A percentile compares a stretch with the other conserved stretches of the same genome.
Conservation (phyloP, 2,113 vertebrate species). For the Sebastes fasciatus region DNA sequence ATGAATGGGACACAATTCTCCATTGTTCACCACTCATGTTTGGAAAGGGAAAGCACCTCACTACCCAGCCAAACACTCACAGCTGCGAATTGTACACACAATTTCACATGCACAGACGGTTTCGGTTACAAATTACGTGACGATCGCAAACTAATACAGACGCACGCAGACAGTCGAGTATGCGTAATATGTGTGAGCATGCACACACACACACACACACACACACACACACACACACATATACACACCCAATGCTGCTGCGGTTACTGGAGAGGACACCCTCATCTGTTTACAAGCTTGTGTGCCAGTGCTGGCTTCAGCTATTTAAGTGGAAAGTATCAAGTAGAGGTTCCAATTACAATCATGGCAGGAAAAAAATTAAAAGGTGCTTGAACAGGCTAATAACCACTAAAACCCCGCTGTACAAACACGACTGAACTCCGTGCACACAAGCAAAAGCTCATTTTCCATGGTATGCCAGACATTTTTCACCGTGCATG, state of each 20-base stretch:
- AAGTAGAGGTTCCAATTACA: slow-evolving; percentile 61
- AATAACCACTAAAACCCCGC: slow-evolving; percentile 53
- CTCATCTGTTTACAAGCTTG: slow-evolving; percentile 53
- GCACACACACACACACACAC: slow-evolving; percentile 4
- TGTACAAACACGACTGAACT: slow-evolving; percentile 36
- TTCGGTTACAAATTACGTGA: slow-evolving; percentile 48
- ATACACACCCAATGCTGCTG: slow-evolving; percentile 3
- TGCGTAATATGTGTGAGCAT: slow-evolving; percentile 20
- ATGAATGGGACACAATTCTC: slow-evolving; percentile 45
- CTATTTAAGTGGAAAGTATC: slow-evolving; percentile 57
- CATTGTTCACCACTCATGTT: slow-evolving; percentile 55
- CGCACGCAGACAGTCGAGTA: slow-evolving; percentile 29
- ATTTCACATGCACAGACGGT: slow-evolving; percentile 40
- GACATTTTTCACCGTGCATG: slow-evolving; percentile 34
- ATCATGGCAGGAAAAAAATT: slow-evolving; percentile 41
- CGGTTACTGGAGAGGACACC: slow-evolving; percentile 30
- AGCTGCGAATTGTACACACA: slow-evolving; percentile 43
- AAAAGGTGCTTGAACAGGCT: slow-evolving; percentile 51
- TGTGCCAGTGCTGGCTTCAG: slow-evolving; percentile 30
- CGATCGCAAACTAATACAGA: slow-evolving; percentile 54
- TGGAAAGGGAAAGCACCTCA: slow-evolving; percentile 25
- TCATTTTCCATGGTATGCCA: slow-evolving; percentile 48
- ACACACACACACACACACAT: slow-evolving; percentile 8
- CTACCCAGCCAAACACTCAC: slow-evolving; percentile 18
- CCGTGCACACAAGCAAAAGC: slow-evolving; percentile 28